A percentile compares a stretch with the other conserved stretches of the same genome.
phyloP scores from a whole-genome alignment of 2,888 invertebrate genomes.

The Holacanthella duospinosa region DNA sequence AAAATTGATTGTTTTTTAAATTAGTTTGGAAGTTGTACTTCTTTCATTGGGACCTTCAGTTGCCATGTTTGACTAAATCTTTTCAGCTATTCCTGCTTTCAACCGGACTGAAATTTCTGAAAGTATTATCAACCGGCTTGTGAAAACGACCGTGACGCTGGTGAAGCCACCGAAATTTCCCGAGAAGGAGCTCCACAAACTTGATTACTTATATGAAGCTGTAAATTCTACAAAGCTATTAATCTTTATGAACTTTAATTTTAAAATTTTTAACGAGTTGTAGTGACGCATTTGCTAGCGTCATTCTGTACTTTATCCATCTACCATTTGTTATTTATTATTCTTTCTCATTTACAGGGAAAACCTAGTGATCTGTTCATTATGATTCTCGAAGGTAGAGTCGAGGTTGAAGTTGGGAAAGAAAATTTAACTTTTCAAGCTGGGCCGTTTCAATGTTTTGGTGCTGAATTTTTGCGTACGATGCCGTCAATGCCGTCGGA shows the following conservation, averaged over 20 bases:
- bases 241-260: background rate
- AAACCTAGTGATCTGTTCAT: slow-evolving; percentile 76
- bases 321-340: background rate
- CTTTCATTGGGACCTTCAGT: background rate
- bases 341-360: slow-evolving; percentile 43
- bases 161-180: slow-evolving; percentile 14
- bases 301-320: too few species aligned
- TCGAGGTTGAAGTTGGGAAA: slow-evolving; percentile 85
- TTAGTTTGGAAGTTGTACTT: too few species aligned
- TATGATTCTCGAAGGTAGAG: slow-evolving; percentile 85
- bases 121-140: slow-evolving; percentile 13
- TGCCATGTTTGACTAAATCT: background rate
- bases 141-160: slow-evolving; percentile 12
- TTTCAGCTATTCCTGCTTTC: slow-evolving; percentile 17
- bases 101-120: slow-evolving; percentile 13
- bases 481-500: background rate
- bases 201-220: slow-evolving; percentile 14
- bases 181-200: slow-evolving; percentile 4
- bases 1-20: too few species aligned
- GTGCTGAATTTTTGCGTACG: slow-evolving; percentile 51
- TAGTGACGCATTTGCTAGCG: too few species aligned
- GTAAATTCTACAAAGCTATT: background rate
- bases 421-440: slow-evolving; percentile 89
- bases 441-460: slow-evolving; percentile 93
- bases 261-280: too few species aligned